phyloP scores from a whole-genome alignment of 2,797 vertebrate species.

The Percopsis omiscomaycus region DNA sequence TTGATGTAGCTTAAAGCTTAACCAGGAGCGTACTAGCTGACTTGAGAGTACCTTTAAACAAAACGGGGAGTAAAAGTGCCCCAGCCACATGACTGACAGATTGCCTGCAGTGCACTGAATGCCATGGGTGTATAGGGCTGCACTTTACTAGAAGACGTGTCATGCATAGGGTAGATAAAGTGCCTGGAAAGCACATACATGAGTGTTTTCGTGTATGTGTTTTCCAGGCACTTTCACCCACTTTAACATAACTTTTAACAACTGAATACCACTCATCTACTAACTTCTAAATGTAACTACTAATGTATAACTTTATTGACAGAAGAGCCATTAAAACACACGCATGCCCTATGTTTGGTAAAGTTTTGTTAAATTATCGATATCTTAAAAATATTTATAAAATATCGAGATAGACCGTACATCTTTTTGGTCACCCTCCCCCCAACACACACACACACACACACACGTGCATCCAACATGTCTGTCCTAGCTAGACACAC shows the following conservation, averaged over 20 bases:
- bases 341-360: too few relatives aligned
- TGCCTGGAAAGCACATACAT: slow-evolving; percentile 5
- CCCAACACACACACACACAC: not conserved
- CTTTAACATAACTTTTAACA: too few relatives aligned
- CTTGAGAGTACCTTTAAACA: not conserved
- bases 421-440: not conserved
- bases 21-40: not conserved
- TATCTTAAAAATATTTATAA: too few relatives aligned
- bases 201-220: not conserved
- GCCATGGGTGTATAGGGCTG: not conserved
- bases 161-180: too few relatives aligned
- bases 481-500: not conserved
- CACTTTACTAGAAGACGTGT: too few relatives aligned
- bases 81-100: not conserved
- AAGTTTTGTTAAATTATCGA: too few relatives aligned
- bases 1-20: not conserved
- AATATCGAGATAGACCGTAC: too few relatives aligned
- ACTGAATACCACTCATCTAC: too few relatives aligned
- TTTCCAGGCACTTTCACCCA: too few relatives aligned
- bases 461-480: slow-evolving; percentile 7
- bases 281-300: too few relatives aligned
- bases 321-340: too few relatives aligned
- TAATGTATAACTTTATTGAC: too few relatives aligned
- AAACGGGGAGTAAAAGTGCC: not conserved
- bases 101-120: not conserved